Percentiles rank a stretch among this genome's conserved stretches.
Evolutionary conservation across 1,140 invertebrate species (phyloP).

Genomic region (Conus betulinus): DNA sequence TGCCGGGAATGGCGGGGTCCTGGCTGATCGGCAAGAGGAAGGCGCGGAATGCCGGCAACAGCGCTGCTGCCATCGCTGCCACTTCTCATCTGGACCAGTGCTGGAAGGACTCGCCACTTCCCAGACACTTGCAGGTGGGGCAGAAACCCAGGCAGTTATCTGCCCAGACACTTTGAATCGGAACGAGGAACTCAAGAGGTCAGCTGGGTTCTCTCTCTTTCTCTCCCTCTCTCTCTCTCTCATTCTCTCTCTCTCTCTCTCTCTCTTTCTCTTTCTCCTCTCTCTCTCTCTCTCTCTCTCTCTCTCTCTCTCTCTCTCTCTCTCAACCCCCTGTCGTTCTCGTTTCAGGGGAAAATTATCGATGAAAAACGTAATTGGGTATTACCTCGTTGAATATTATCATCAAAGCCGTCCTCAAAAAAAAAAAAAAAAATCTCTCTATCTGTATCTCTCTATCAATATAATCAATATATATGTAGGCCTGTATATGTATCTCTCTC

Average conservation of each 20-base stretch:
- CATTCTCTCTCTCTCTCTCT: too few relatives aligned
- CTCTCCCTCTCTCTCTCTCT: too few relatives aligned
- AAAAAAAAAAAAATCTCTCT: too few relatives aligned
- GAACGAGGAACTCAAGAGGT: neutral
- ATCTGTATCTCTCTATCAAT: too few relatives aligned
- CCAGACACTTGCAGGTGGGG: neutral
- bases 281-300: neutral
- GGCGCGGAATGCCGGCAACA: neutral
- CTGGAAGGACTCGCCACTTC: neutral
- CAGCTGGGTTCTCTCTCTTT: neutral
- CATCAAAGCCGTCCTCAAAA: too few relatives aligned
- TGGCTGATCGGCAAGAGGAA: neutral
- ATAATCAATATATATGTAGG: too few relatives aligned
- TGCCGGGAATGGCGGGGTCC: neutral
- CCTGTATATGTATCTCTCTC: too few relatives aligned
- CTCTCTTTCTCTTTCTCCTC: too few relatives aligned
- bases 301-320: neutral
- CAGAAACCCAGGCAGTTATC: neutral
- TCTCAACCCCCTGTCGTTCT: too few relatives aligned
- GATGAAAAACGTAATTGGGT: too few relatives aligned
- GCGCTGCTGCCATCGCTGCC: neutral
- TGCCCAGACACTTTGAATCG: neutral
- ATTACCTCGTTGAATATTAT: too few relatives aligned
- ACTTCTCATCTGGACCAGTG: neutral
- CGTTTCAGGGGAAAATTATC: too few relatives aligned